Evolutionary conservation across 92 coral and sea anemone species (phyloP), one percentile per base, ranked within the genome.

Genomic region (Isaurus tuberculatus): DNA sequence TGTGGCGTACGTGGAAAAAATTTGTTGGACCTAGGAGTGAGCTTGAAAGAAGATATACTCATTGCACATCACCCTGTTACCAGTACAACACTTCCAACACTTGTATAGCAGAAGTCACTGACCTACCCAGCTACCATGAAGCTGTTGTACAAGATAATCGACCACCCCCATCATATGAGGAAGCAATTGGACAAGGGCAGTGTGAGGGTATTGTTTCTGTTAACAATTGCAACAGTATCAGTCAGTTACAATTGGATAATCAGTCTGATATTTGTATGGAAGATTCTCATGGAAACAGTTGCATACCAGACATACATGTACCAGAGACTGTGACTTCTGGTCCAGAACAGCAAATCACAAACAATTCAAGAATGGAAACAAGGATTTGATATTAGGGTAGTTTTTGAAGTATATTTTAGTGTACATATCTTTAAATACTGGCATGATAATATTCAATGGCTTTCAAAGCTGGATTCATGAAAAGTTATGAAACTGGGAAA

Each of bases 1-100:
- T 97, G 53, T 94, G 98, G 98, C 81, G 90, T 43, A 95, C 94
- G 8, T 97, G 99, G 99, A 88, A 87, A 23, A 97, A 87, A 73
- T 85, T 87, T 74, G 80, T 90, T 20, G 84, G 88, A 11, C 91
- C 91, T 25, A 75, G 94, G 34, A 83, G 92, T 68, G 88, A 86
- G n/a, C 23, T 80, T 19, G 89, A 85, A 42, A 67, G 86, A 66
- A 81, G 66, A 14, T 84, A 79, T 9, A 73, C 30, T 65, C 26
- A 57, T 51, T 82, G 89, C n/a, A 32, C 89, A 4, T 83, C 93
- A 60, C 65, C 89, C 0, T 65, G 88, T 2, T 72, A 73, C 19
- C 88, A 74, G 27, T 88, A 85, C 36, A 80, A 87, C n/a, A n/a
- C n/a, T 40, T 88, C 95, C 15, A 86, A 80, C 73, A 73, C 83